Evolutionary conservation across 2,888 invertebrate species (phyloP), one percentile per base, ranked within the genome.

Genomic region (Sesia bembeciformis): DNA sequence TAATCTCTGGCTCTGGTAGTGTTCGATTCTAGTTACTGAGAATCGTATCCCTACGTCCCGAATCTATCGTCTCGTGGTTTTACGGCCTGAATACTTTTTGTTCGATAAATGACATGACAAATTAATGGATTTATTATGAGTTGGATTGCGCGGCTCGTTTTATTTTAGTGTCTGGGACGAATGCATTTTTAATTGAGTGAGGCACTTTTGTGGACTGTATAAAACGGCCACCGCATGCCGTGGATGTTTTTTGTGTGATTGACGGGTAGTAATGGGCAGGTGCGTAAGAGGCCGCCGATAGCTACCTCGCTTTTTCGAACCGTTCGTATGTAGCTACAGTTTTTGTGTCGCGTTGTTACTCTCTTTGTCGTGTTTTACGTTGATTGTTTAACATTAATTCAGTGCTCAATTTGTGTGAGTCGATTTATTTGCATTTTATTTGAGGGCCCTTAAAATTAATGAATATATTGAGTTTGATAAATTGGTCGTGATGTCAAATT

Each of bases 131-230:
- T 84, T 86, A 87, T 86, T 87, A 86, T 87, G 84, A 88, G 84
- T 78, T 66, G 75, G 82, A 84, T 80, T 81, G 81, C 75, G 74
- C 72, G 64, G 60, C 64, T 78, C 77, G 73, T 83, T 84, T 86
- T 84, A 81, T 81, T 82, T 77, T 78, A 68, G 68, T 77, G 78
- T 79, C 80, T 80, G 80, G 87, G 86, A 84, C 85, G 88, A 88
- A 89, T 89, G 89, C 85, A 87, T 88, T 88, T 88, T 89, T 89
- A 88, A 89, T 89, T 88, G 87, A 88, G 85, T 84, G 85, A 83
- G 84, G 81, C 87, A 87, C 85, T 87, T 84, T 86, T 84, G 85
- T 86, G 78, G 84, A 86, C 84, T 87, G 81, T 83, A 84, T 84
- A 80, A 83, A 85, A 81, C 81, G 86, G 84, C 85, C 87, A 85